Conservation (phyloP, 2,113 vertebrate species). For the Peucedramus taeniatus region DNA sequence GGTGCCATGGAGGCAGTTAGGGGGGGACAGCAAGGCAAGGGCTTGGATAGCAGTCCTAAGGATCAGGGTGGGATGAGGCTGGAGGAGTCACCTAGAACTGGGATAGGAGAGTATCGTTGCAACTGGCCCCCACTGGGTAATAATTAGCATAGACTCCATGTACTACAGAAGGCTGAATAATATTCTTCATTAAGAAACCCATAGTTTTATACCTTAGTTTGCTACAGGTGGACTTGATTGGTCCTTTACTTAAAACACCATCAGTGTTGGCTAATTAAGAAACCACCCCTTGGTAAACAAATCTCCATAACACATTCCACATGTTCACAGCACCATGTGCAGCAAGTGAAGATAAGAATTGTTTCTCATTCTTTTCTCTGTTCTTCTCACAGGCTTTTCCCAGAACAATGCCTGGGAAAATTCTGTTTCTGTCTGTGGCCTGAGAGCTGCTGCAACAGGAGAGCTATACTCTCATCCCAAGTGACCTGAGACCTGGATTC, state of each 20-base stretch:
- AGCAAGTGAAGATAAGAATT: not conserved
- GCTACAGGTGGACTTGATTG: not conserved
- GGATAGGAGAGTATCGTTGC: not conserved
- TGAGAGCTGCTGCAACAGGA: not conserved
- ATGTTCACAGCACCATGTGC: not conserved
- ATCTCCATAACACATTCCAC: not conserved
- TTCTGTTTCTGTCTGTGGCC: not conserved
- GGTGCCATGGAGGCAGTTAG: not conserved
- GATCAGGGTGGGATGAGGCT: not conserved
- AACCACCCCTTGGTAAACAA: not conserved
- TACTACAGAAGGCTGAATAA: not conserved
- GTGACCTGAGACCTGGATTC: accelerated
- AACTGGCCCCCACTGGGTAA: not conserved
- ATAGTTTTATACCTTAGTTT: not conserved
- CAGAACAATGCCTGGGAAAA: not conserved
- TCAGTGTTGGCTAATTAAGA: not conserved
- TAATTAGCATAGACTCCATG: not conserved
- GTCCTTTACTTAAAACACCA: not conserved
- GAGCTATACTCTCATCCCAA: not conserved
- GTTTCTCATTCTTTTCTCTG: not conserved
- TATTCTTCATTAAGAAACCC: not conserved
- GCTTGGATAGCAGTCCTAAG: accelerated
- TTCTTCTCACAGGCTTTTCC: not conserved
- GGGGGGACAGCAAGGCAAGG: accelerated
- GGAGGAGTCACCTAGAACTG: not conserved